Base-by-base conservation (phyloP, 2,888 invertebrate genomes). In the Hyposoter dolosus region DNA sequence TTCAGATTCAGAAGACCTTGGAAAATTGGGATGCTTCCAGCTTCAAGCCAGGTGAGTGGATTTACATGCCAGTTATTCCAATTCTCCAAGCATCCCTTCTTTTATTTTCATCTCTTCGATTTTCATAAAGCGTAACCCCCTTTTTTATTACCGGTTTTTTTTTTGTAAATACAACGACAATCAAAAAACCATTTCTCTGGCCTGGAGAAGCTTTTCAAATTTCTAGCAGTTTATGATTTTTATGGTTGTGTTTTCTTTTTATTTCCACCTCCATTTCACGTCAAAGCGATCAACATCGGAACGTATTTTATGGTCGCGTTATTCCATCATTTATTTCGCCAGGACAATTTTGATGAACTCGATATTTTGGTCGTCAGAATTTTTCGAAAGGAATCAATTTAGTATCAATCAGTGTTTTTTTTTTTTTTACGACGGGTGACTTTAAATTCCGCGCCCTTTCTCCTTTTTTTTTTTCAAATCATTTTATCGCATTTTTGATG, bases 21-120 rank as follows among this genome's bases (percentile, higher is more conserved):
- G 91, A 93, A 82, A 92, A 92, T 89, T 93, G 93, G 94, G 90
- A 92, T 87, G 89, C 90, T 87, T 89, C 90, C 87, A 90, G 88
- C 82, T 93, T 93, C 89, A 93, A 92, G 87, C 84, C 91, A 66
- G 90, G 93, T 94, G 85, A 93, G 93, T 93, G 40, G 40, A 40
- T 74, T 66, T 28, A 15, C 23, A 17, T 53, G 0, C 19, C 3
- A 17, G 5, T 17, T 32, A 45, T 83, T 28, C 35, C 23, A 15
- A 60, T 50, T 65, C 5, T 40, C 19, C 32, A 7, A 47, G 35
- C 10, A 32, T 19, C 69, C 35, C 65, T 72, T 72, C 23, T 60
- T 47, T 15, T 47, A 72, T 32, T 28, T 60, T 9, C 9, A 56
- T 23, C 23, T 23, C 23, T 56, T 56, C 15, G 3, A 56, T 56